Conservation (phyloP, 2,888 invertebrate genomes). For the Caenorhabditis uteleia region DNA sequence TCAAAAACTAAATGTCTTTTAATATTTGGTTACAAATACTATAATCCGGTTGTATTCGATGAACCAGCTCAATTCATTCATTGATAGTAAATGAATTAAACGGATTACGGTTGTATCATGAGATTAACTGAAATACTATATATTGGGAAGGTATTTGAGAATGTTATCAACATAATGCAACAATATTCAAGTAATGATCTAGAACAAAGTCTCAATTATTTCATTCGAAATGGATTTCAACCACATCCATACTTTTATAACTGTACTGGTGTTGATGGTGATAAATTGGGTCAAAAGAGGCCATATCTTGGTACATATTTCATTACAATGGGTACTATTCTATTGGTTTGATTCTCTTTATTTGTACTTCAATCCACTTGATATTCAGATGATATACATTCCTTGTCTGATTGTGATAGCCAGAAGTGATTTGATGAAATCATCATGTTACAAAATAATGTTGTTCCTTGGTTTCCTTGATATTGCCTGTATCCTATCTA, state of each 20-base stretch:
- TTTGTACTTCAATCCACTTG: neutral
- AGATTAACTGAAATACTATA: no score
- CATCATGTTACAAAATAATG: conserved; percentile 39
- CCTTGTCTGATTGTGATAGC: conserved; percentile 21
- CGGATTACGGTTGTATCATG: no score
- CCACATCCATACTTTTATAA: conserved; percentile 21
- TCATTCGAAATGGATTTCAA: conserved; percentile 23
- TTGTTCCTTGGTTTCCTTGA: conserved; percentile 25
- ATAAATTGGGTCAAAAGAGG: conserved; percentile 6
- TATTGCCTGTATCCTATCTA: conserved; percentile 19
- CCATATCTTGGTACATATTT: conserved; percentile 24
- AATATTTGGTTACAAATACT: no score
- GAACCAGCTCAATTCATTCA: no score
- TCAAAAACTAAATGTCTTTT: no score
- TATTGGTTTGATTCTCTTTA: conserved; percentile 10
- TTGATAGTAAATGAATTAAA: no score
- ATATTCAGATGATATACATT: conserved; percentile 18
- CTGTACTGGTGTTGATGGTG: conserved; percentile 14
- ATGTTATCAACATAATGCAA: neutral
- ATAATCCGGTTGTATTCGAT: no score
- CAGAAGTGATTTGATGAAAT: conserved; percentile 28
- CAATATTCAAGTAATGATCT: conserved; percentile 9
- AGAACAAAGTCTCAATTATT: conserved; percentile 20
- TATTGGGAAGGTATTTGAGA: no score
- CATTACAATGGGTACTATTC: conserved; percentile 5